Percentiles rank a stretch among this genome's conserved stretches.
These are phyloP conservation scores for Chromoteleia sp. DNA, from an alignment of 2,888 invertebrate genomes.

Conservation along the genomic window DNA sequence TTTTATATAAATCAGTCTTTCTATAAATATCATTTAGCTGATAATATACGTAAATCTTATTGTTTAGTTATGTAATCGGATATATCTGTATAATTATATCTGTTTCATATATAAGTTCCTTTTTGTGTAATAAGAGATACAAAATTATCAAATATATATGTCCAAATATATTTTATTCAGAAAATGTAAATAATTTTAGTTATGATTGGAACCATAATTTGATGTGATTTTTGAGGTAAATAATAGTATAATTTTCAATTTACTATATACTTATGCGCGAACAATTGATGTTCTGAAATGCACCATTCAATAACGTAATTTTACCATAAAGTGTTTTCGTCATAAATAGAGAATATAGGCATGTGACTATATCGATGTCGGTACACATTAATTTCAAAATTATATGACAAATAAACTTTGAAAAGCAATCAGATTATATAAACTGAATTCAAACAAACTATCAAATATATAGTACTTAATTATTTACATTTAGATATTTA, in stretches of 20 bases:
- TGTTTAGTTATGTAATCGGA: too few species aligned
- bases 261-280: neutral
- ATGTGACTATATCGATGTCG: slow-evolving; percentile 10
- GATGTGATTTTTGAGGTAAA: too few species aligned
- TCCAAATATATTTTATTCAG: neutral
- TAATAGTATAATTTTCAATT: slow-evolving; percentile 1
- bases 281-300: neutral
- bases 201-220: neutral
- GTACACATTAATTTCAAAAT: slow-evolving; percentile 35
- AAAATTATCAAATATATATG: too few species aligned
- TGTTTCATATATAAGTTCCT: too few species aligned
- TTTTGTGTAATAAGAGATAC: too few species aligned
- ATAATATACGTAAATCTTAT: too few species aligned
- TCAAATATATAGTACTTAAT: slow-evolving; percentile 1
- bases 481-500: slow-evolving; percentile 1
- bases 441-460: slow-evolving; percentile 24
- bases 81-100: too few species aligned
- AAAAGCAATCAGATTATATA: slow-evolving; percentile 23
- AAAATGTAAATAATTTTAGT: neutral
- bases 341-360: slow-evolving; percentile 10
- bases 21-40: too few species aligned
- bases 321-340: slow-evolving; percentile 21
- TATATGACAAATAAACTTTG: slow-evolving; percentile 30
- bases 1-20: too few species aligned
- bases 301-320: slow-evolving; percentile 27